phyloP scores from a whole-genome alignment of 2,888 invertebrate genomes.

The Epinotia demarniana region DNA sequence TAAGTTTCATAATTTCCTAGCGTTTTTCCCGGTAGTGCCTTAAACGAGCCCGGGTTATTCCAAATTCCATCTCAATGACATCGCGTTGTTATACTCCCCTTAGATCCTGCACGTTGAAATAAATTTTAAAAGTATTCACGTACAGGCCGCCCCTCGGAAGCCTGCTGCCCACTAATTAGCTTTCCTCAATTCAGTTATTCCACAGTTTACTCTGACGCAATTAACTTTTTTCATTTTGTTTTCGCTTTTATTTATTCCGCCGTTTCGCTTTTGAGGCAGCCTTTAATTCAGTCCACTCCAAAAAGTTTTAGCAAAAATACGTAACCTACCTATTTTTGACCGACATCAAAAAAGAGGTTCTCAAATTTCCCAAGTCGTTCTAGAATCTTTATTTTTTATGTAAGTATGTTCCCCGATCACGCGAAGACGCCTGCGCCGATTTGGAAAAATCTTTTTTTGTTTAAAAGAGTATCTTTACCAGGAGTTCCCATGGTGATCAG shows the following conservation, averaged over 20 bases:
- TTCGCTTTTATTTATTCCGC: constrained; percentile 45
- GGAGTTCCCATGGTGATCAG: no score
- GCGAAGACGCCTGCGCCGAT: no score
- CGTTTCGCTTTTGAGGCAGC: constrained; percentile 21
- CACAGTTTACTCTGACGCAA: constrained; percentile 50
- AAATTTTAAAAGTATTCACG: constrained; percentile 26
- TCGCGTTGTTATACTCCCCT: neutral
- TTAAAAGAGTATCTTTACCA: no score
- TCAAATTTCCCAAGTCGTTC: no score
- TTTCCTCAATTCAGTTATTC: constrained; percentile 52
- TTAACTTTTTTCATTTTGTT: constrained; percentile 51
- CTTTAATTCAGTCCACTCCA: constrained; percentile 28
- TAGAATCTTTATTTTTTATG: no score
- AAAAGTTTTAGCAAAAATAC: neutral
- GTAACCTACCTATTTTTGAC: no score
- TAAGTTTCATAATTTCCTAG: no score
- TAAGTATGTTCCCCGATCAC: no score
- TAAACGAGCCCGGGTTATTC: neutral
- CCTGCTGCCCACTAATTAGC: constrained; percentile 50
- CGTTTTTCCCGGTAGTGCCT: no score
- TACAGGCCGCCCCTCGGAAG: constrained; percentile 18
- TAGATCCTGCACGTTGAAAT: constrained; percentile 12
- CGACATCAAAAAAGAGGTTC: no score
- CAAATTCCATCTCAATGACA: neutral
- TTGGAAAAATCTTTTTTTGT: no score